Evolutionary conservation across 2,113 vertebrate species (phyloP), one percentile per base, ranked within the genome.

Genomic region (Mustelus asterias): DNA sequence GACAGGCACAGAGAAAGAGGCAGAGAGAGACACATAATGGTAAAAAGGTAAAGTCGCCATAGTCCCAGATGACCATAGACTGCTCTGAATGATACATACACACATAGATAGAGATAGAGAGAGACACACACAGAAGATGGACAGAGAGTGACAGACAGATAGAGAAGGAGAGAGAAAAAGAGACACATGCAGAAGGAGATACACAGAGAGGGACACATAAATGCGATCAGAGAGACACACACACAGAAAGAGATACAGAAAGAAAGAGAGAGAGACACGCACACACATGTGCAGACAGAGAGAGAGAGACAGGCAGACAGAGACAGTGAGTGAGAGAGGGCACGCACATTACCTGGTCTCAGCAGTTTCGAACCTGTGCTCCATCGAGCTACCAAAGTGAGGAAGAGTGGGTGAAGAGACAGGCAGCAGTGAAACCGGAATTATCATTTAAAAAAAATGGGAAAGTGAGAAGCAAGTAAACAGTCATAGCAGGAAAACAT

Each of bases 381-480:
- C 63, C 65, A 44, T 69, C 20, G 7, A 41, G 44, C 26, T 76
- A 76, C 20, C 44, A 48, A 54, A 96, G 69, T 96, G 95, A 96
- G 92, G 76, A 96, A 90, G 96, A 63, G 88, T 80, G 76, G 58
- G 37, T 86, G 44, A 95, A 95, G n/a, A 93, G 67, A 41, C 95
- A 95, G 96, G 92, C 69, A 69, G 96, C 72, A 96, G 94, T 7
- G 96, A 83, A 90, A 96, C 96, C 96, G 86, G 95, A 96, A 80
- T 96, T 96, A 96, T 67, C 96, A 29, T 63, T 90, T n/a, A 90
- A 76, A 90, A 72, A 48, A 58, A 60, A 90, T 16, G 9, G 24
- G 41, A 18, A 48, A 54, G n/a, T 95, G 67, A 95, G 24, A 33
- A 48, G 24, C 94, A 60, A 63, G 54, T 90, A 60, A 90, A 90